These are phyloP conservation scores for Neoseiulus cucumeris DNA, from an alignment of 1,140 invertebrate genomes.

Conservation along the genomic window DNA sequence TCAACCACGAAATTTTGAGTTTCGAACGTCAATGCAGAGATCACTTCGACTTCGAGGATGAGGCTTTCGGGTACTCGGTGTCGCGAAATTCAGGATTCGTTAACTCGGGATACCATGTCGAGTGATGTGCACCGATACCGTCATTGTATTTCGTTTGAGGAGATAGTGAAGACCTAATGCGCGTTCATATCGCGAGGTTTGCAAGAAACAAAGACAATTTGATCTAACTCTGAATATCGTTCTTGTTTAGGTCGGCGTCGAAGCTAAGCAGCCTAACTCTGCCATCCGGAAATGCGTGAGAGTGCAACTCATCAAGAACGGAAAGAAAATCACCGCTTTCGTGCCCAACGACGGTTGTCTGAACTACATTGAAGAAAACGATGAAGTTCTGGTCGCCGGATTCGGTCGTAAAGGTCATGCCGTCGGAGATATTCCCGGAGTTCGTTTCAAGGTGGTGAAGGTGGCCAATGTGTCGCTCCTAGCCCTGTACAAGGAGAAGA, in stretches of 20 bases:
- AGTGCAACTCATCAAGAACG: slow-evolving; percentile 98
- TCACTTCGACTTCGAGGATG: no score
- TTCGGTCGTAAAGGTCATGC: slow-evolving; percentile 99
- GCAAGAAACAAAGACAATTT: no score
- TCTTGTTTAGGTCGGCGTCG: slow-evolving; percentile 63
- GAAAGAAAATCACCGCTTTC: slow-evolving; percentile 99
- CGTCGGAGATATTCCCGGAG: slow-evolving; percentile 98
- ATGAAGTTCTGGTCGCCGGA: slow-evolving; percentile 96
- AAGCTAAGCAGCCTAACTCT: slow-evolving; percentile 99
- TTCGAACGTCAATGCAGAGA: no score
- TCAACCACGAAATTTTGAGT: no score
- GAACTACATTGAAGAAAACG: slow-evolving; percentile 99
- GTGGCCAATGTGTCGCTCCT: slow-evolving; percentile 95
- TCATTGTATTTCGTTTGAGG: no score
- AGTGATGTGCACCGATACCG: no score
- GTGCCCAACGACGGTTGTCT: slow-evolving; percentile 97
- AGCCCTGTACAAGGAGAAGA: slow-evolving; percentile 98
- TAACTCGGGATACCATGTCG: no score
- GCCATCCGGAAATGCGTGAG: slow-evolving; percentile 99
- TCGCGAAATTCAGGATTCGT: no score
- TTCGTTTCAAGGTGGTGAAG: slow-evolving; percentile 80
- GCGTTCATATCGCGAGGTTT: no score
- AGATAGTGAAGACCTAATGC: neutral
- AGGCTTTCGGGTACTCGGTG: no score
- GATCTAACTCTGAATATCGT: neutral